Evolutionary conservation across 2,797 vertebrate species (phyloP), one percentile per base, ranked within the genome.

Genomic region (Enoplosus armatus): DNA sequence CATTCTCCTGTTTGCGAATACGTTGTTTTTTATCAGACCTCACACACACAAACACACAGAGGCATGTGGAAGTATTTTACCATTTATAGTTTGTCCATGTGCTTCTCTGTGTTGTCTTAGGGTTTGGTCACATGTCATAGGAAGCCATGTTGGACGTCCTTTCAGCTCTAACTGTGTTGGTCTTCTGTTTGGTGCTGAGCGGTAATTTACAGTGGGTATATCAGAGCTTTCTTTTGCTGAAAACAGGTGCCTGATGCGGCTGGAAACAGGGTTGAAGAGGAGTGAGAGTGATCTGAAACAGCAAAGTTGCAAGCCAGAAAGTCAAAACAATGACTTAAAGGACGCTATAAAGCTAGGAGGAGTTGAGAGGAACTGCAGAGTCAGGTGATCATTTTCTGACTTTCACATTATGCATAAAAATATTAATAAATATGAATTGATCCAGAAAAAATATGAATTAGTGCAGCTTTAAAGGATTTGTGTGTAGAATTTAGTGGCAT

Each of bases 51-150:
- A 8, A 33, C 33, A 61, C 56, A 45, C 18, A 2, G 24, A 39
- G 15, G 54, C 86, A 90, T 86, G 75, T 91, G 89, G 89, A 82
- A 90, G 77, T 54, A 74, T 79, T 91, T 82, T 63, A 6, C 22
- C 24, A 15, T 84, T n/a, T n/a, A n/a, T n/a, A n/a, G 85, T 91
- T 83, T 86, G 81, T 82, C 43, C 79, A 56, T 84, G 81, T 65
- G 67, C 69, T 86, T 75, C 51, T 60, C 83, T 39, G 31, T 88
- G 85, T 87, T 89, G 86, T 87, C 76, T 80, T 84, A 67, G 75
- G 79, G 79, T 87, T 76, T 64, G 66, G 84, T 88, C 87, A 65
- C 62, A 43, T 63, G 66, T 61, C 77, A 75, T 22, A 58, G 48
- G 75, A 79, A 59, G 55, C 58, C 67, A 71, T 33, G 60, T 39